A percentile compares a stretch with the other conserved stretches of the same genome.
These are phyloP conservation scores for Dicranocentrus wangi DNA, from an alignment of 2,888 invertebrate genomes.

Conservation along the genomic window DNA sequence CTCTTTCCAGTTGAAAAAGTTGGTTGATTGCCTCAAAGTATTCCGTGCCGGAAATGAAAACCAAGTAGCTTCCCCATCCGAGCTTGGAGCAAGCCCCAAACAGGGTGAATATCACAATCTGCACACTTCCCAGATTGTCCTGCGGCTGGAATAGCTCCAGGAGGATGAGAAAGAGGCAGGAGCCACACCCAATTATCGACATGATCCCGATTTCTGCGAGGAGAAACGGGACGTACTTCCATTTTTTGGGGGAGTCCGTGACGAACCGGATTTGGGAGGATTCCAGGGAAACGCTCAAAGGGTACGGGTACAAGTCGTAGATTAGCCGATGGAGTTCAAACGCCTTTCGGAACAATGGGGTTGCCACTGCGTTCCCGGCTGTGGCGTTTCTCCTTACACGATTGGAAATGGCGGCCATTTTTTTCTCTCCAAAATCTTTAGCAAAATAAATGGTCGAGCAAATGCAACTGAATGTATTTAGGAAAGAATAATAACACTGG, in stretches of 20 bases:
- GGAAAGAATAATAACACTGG: too few relatives aligned
- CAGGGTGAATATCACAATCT: not conserved
- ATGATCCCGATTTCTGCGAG: not conserved
- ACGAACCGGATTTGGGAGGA: not conserved
- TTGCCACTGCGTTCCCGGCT: not conserved
- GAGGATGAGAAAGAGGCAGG: not conserved
- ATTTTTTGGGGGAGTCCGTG: not conserved
- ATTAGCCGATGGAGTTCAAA: not conserved
- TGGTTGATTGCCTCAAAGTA: not conserved
- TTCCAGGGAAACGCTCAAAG: too few relatives aligned
- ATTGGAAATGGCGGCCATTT: too few relatives aligned
- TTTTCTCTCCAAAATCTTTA: too few relatives aligned
- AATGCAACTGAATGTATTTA: too few relatives aligned
- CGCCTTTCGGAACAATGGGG: not conserved
- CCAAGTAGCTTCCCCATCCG: slow-evolving; percentile 3
- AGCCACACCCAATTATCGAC: not conserved
- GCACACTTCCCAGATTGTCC: not conserved
- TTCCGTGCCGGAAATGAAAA: not conserved
- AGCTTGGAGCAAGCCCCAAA: not conserved
- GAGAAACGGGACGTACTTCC: slow-evolving; percentile 11
- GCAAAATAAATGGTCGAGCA: too few relatives aligned
- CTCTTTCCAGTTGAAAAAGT: slow-evolving; percentile 8
- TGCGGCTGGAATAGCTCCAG: slow-evolving; percentile 4
- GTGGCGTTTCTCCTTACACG: too few relatives aligned
- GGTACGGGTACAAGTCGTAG: not conserved